phyloP scores from a whole-genome alignment of 2,797 vertebrate species.

The Pangasius mekongensis region DNA sequence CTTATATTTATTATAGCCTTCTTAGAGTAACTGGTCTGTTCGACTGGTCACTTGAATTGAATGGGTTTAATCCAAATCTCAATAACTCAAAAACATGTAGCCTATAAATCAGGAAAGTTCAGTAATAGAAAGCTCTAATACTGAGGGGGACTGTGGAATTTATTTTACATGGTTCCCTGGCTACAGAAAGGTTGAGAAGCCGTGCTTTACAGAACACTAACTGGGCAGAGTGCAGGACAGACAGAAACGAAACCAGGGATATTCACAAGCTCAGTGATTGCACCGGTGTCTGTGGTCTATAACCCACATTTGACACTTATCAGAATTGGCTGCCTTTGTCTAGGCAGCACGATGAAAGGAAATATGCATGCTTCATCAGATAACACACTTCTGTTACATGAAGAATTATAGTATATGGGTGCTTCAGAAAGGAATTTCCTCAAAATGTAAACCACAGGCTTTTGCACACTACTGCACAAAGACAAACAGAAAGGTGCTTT shows the following conservation, averaged over 20 bases:
- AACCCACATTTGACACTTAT: background rate
- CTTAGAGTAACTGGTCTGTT: background rate
- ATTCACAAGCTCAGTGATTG: background rate
- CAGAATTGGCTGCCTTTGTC: background rate
- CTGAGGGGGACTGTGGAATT: background rate
- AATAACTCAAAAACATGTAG: background rate
- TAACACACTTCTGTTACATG: background rate
- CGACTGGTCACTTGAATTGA: background rate
- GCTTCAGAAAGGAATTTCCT: background rate
- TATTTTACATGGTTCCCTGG: background rate
- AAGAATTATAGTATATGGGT: too few species aligned
- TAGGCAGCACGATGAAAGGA: background rate
- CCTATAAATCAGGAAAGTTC: background rate
- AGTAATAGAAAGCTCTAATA: background rate
- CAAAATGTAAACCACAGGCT: background rate
- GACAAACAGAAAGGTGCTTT: slow-evolving; percentile 30
- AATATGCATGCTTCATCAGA: background rate
- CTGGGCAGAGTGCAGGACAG: background rate
- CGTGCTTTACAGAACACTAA: too few species aligned
- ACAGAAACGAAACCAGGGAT: background rate
- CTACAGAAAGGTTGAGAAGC: background rate
- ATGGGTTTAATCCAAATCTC: background rate
- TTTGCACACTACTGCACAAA: background rate
- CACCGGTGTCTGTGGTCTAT: background rate
- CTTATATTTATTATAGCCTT: background rate